Percentiles rank a stretch among this genome's conserved stretches.
These are phyloP conservation scores for Zoroaster sp. DNA, from an alignment of 53 echinoderm and acorn worm species.

Conservation along the genomic window DNA sequence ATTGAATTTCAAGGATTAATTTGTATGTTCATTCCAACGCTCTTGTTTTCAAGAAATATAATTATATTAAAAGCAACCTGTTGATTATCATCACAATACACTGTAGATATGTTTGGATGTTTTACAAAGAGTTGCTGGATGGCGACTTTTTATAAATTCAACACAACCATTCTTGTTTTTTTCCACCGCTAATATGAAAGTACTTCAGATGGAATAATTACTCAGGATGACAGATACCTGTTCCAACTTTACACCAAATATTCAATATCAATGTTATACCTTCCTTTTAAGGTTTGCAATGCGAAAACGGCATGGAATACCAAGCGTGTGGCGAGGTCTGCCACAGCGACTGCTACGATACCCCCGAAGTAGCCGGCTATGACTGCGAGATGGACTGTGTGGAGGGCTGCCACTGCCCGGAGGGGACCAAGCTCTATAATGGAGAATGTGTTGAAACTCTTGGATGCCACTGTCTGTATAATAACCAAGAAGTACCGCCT, in stretches of 20 bases:
- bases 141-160: too few relatives aligned
- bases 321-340: constrained; percentile 64
- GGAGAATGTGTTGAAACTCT: constrained; percentile 55
- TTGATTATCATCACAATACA: too few relatives aligned
- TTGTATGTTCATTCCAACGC: too few relatives aligned
- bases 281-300: constrained; percentile 75
- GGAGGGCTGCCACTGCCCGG: constrained; percentile 86
- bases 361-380: not conserved
- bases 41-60: too few relatives aligned
- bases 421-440: constrained; percentile 16
- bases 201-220: too few relatives aligned
- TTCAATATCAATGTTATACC: not conserved
- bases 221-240: too few relatives aligned
- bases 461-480: constrained; percentile 65
- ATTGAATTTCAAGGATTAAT: too few relatives aligned
- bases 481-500: not conserved
- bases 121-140: too few relatives aligned
- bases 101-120: too few relatives aligned
- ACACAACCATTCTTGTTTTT: not conserved
- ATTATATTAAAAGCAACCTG: too few relatives aligned
- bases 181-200: not conserved
- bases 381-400: constrained; percentile 67
- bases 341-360: constrained; percentile 55
- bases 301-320: constrained; percentile 71
- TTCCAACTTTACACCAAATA: not conserved